Conservation (phyloP, 2,113 vertebrate species). For the Phyllostomus discolor region DNA sequence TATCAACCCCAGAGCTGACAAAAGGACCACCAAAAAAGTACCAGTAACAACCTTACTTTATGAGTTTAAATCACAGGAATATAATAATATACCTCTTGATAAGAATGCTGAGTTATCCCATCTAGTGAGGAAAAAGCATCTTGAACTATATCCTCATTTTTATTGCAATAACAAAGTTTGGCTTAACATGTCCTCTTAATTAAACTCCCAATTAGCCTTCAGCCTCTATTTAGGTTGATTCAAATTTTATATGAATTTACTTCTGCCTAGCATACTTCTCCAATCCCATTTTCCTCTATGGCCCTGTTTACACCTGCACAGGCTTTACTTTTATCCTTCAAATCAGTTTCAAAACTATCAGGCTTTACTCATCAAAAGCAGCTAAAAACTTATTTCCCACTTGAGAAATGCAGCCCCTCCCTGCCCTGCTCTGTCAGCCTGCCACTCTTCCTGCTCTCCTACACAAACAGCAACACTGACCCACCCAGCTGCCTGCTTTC, state of each 20-base stretch:
- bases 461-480: background rate
- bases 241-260: background rate
- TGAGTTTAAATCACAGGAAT: background rate
- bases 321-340: background rate
- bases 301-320: background rate
- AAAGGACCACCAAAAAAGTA: background rate
- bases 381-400: background rate
- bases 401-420: background rate
- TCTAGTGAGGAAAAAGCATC: background rate
- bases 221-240: background rate
- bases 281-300: background rate
- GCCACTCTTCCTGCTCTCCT: background rate
- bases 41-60: background rate
- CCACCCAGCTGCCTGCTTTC: background rate
- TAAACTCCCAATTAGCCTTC: background rate
- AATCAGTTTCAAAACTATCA: background rate
- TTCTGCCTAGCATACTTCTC: background rate
- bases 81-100: background rate
- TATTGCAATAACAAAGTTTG: background rate
- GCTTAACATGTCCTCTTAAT: background rate
- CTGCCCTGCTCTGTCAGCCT: background rate
- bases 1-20: background rate
- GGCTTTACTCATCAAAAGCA: background rate
- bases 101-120: background rate
- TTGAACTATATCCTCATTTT: background rate